Conservation (phyloP, 2,113 vertebrate genomes). For the Rana temporaria region DNA sequence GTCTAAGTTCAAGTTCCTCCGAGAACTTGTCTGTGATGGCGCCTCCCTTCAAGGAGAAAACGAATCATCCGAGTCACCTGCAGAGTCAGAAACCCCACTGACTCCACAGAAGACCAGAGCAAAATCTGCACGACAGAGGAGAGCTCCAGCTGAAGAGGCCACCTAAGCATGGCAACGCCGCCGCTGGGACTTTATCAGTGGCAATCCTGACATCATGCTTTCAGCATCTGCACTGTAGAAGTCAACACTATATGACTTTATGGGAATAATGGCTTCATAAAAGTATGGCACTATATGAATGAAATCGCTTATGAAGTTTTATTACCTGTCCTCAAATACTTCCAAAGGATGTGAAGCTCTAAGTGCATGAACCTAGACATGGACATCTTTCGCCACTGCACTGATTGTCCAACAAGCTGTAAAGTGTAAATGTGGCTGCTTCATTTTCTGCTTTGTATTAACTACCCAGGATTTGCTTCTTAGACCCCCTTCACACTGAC, state of each 20-base stretch:
- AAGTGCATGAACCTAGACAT: slow-evolving; percentile 34
- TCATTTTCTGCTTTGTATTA: background rate
- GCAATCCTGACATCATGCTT: background rate
- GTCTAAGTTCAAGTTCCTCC: slow-evolving; percentile 97
- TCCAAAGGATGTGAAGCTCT: slow-evolving; percentile 5
- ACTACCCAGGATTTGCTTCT: background rate
- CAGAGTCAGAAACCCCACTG: slow-evolving; percentile 70
- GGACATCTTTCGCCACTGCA: background rate
- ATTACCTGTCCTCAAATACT: slow-evolving; percentile 57
- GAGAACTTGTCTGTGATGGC: slow-evolving; percentile 91
- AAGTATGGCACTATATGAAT: background rate
- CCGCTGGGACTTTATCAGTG: background rate
- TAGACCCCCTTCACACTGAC: no score
- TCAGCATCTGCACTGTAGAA: slow-evolving; percentile 53
- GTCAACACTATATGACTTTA: slow-evolving; percentile 57
- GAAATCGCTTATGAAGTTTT: slow-evolving; percentile 56
- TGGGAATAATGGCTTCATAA: slow-evolving; percentile 52
- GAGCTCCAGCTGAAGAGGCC: slow-evolving; percentile 72
- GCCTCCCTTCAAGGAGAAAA: slow-evolving; percentile 86
- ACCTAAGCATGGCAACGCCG: slow-evolving; percentile 62
- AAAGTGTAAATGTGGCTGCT: background rate
- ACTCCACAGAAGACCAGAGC: slow-evolving; percentile 72
- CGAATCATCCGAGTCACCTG: slow-evolving; percentile 81
- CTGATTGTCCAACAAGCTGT: background rate
- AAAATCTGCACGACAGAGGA: slow-evolving; percentile 82